A percentile compares a stretch with the other conserved stretches of the same genome.
These are phyloP conservation scores for Phodopus roborovskii DNA, from an alignment of 2,113 vertebrate species.

Conservation along the genomic window DNA sequence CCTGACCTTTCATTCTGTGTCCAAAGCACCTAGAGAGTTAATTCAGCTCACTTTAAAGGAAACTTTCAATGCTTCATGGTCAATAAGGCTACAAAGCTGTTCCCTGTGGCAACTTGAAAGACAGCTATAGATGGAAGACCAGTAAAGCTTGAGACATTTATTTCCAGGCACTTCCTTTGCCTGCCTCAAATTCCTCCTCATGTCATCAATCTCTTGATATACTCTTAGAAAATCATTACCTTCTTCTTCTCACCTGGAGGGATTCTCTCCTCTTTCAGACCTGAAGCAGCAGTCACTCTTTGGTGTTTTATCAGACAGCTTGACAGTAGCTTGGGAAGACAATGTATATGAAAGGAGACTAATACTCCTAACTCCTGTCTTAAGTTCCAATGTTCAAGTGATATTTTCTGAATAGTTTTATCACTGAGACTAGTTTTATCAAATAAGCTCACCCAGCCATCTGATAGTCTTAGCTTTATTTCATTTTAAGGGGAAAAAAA, in stretches of 20 bases:
- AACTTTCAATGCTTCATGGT: constrained; percentile 16
- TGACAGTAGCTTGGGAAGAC: not conserved
- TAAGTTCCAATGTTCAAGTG: constrained; percentile 51
- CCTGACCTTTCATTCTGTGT: constrained; percentile 42
- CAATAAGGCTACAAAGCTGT: constrained; percentile 49
- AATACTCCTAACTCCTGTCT: not conserved
- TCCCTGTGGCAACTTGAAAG: constrained; percentile 64
- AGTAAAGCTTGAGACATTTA: constrained; percentile 52
- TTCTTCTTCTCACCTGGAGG: constrained; percentile 61
- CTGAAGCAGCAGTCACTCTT: not conserved
- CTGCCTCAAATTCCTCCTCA: constrained; percentile 60
- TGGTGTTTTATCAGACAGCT: not conserved
- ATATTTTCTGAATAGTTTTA: not conserved
- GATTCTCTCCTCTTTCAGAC: constrained; percentile 18
- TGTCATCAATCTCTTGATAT: constrained; percentile 67
- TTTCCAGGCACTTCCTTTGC: constrained; percentile 65
- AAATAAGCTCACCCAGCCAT: not conserved
- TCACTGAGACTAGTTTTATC: not conserved
- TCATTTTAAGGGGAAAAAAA: not conserved
- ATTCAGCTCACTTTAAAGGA: constrained; percentile 41
- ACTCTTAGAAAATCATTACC: constrained; percentile 70
- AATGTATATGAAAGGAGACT: not conserved
- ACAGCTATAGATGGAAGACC: not conserved
- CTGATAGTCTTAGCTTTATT: not conserved
- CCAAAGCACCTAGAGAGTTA: constrained; percentile 39